These are phyloP conservation scores for Ctenodactylus gundi DNA, from an alignment of 2,113 vertebrate genomes.

Conservation along the genomic window DNA sequence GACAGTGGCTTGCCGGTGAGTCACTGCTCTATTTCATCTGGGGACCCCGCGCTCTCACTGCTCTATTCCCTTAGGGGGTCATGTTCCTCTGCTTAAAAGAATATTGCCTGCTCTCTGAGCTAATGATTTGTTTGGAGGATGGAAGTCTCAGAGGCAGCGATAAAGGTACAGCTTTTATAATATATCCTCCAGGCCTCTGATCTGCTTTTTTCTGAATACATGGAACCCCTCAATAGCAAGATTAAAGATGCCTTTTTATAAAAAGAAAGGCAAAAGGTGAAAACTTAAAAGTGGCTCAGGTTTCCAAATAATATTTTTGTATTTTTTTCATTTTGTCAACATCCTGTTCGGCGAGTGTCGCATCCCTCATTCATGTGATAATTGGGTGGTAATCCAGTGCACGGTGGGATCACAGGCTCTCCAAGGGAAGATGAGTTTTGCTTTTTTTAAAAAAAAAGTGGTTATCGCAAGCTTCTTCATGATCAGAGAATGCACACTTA, in stretches of 20 bases:
- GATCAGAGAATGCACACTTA: not conserved
- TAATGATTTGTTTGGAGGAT: conserved; percentile 77
- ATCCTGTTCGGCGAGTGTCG: not conserved
- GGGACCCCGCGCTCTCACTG: conserved; percentile 44
- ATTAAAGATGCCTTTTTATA: conserved; percentile 65
- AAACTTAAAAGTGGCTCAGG: conserved; percentile 60
- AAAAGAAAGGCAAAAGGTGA: conserved; percentile 54
- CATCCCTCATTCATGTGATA: conserved; percentile 41
- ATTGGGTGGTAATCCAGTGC: conserved; percentile 36
- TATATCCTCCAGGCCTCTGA: conserved; percentile 69
- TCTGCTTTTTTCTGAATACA: conserved; percentile 58
- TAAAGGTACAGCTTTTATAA: conserved; percentile 68
- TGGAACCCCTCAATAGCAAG: conserved; percentile 53
- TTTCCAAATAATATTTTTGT: conserved; percentile 67
- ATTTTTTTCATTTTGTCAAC: conserved; percentile 65
- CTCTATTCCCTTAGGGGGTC: conserved; percentile 65
- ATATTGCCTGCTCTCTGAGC: conserved; percentile 67
- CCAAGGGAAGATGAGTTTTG: not conserved
- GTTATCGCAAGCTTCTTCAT: not conserved
- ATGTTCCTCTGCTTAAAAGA: conserved; percentile 71
- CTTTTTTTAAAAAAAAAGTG: conserved; percentile 11
- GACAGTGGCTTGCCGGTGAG: conserved; percentile 39
- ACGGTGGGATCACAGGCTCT: not conserved
- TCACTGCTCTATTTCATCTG: conserved; percentile 49
- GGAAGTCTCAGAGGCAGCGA: conserved; percentile 69